phyloP scores from a whole-genome alignment of 2,113 vertebrate genomes.

The Centropus unirufus region DNA sequence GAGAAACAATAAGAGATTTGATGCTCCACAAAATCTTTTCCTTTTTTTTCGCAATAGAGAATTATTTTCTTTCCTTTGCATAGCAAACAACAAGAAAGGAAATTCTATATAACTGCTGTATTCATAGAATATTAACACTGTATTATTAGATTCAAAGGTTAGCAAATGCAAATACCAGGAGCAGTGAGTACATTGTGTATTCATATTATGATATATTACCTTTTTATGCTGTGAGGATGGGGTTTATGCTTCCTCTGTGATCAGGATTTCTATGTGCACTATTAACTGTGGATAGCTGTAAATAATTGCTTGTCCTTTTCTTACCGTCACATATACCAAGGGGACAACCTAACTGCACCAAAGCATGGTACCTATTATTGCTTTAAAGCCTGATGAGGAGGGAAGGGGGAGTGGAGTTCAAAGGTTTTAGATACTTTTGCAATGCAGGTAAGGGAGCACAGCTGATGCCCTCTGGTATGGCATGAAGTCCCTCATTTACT shows the following conservation, averaged over 20 bases:
- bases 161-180: background rate
- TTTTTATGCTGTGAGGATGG: background rate
- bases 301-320: background rate
- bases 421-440: background rate
- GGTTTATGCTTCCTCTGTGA: background rate
- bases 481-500: background rate
- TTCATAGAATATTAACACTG: background rate
- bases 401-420: background rate
- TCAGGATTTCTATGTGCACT: background rate
- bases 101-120: background rate
- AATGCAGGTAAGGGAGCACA: background rate
- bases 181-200: background rate
- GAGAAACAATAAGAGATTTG: background rate
- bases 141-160: slow-evolving; percentile 2
- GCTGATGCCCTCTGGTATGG: background rate
- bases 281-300: background rate
- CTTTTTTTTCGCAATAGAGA: background rate
- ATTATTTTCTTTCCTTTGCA: background rate
- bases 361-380: background rate
- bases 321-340: background rate
- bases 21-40: background rate
- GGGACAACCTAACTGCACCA: background rate
- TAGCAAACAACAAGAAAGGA: background rate
- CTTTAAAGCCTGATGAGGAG: background rate
- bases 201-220: background rate